Conservation (phyloP, 2,888 invertebrate species). For the Thyatira batis region DNA sequence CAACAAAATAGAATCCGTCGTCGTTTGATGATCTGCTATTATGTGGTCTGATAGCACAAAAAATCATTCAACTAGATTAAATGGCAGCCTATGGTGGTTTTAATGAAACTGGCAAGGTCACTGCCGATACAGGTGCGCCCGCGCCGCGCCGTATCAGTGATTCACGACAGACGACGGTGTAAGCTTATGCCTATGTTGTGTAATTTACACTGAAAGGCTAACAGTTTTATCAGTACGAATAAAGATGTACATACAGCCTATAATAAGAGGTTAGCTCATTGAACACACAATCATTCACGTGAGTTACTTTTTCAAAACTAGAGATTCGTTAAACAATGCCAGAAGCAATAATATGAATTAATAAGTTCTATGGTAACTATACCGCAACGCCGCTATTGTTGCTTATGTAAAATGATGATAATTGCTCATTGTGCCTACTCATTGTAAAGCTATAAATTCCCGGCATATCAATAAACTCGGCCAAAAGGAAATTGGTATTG, state of each 20-base stretch:
- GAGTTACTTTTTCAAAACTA: neutral
- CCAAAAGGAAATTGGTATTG: neutral
- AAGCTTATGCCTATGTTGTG: neutral
- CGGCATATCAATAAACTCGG: neutral
- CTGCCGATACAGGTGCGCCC: conserved; percentile 2
- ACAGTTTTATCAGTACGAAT: conserved; percentile 3
- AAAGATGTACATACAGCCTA: neutral
- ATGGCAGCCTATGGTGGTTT: neutral
- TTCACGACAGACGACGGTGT: conserved; percentile 1
- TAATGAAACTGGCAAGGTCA: neutral
- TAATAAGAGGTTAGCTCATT: neutral
- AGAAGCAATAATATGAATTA: too few relatives aligned
- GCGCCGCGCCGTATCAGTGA: conserved; percentile 3
- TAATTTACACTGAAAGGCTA: neutral
- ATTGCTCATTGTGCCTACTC: neutral
- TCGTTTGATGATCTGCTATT: neutral
- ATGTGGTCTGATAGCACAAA: neutral
- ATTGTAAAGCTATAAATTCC: neutral
- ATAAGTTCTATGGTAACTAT: too few relatives aligned
- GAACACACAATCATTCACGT: neutral
- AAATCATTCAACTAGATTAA: neutral
- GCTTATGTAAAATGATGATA: too few relatives aligned
- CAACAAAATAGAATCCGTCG: neutral
- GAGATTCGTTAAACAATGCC: neutral
- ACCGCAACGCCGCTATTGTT: too few relatives aligned